A percentile compares a stretch with the other conserved stretches of the same genome.
phyloP scores from a whole-genome alignment of 2,888 invertebrate genomes.

The Pemphredon lugubris region DNA sequence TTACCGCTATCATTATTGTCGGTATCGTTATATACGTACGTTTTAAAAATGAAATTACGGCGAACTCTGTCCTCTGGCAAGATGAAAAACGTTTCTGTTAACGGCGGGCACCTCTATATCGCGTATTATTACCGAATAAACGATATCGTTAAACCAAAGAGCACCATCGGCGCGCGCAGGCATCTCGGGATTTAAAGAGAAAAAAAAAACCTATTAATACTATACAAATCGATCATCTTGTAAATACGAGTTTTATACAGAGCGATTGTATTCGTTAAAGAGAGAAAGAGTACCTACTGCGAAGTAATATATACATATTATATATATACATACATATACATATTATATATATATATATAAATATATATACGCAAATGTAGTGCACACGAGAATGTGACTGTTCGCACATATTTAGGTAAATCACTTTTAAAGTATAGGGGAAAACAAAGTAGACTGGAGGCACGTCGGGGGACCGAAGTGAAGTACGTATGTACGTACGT shows the following conservation, averaged over 20 bases:
- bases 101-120: slow-evolving; percentile 66
- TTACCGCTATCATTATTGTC: slow-evolving; percentile 31
- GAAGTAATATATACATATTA: slow-evolving; percentile 69
- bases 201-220: slow-evolving; percentile 61
- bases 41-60: slow-evolving; percentile 44
- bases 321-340: slow-evolving; percentile 68
- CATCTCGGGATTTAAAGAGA: slow-evolving; percentile 49
- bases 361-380: slow-evolving; percentile 74
- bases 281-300: slow-evolving; percentile 71
- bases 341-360: slow-evolving; percentile 64
- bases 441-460: slow-evolving; percentile 63
- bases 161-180: slow-evolving; percentile 52
- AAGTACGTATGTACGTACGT: slow-evolving; percentile 54
- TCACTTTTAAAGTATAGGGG: slow-evolving; percentile 72
- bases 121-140: slow-evolving; percentile 59
- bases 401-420: slow-evolving; percentile 78
- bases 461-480: slow-evolving; percentile 62
- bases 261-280: slow-evolving; percentile 79
- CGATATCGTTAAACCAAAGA: slow-evolving; percentile 58
- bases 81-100: slow-evolving; percentile 67
- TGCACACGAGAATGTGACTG: slow-evolving; percentile 79
- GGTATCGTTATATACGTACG: slow-evolving; percentile 47
- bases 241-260: slow-evolving; percentile 81
- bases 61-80: slow-evolving; percentile 74
- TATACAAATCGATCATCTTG: slow-evolving; percentile 76